phyloP scores from a whole-genome alignment of 2,888 invertebrate genomes.

The Diarsia brunnea region DNA sequence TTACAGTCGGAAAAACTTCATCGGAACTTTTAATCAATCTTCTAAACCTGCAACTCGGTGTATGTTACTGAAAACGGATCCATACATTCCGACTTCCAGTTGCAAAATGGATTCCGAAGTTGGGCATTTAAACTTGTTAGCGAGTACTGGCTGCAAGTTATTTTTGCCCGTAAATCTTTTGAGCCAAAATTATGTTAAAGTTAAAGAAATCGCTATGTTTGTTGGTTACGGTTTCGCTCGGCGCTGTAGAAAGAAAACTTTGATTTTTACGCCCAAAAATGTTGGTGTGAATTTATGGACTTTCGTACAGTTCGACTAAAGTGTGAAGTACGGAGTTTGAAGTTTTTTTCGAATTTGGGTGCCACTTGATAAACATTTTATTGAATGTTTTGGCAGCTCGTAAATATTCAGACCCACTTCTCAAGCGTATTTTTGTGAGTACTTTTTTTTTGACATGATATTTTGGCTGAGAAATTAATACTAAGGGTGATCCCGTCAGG shows the following conservation, averaged over 20 bases:
- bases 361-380: slow-evolving; percentile 44
- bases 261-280: slow-evolving; percentile 64
- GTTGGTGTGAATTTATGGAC: slow-evolving; percentile 63
- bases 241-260: slow-evolving; percentile 55
- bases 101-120: slow-evolving; percentile 78
- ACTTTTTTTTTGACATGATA: neutral
- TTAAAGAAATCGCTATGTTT: slow-evolving; percentile 61
- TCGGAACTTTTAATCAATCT: slow-evolving; percentile 64
- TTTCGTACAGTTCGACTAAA: slow-evolving; percentile 38
- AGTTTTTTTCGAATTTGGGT: slow-evolving; percentile 34
- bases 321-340: slow-evolving; percentile 47
- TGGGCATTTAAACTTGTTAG: slow-evolving; percentile 79
- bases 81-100: slow-evolving; percentile 65
- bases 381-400: slow-evolving; percentile 2
- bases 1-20: slow-evolving; percentile 46
- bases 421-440: neutral
- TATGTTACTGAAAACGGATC: slow-evolving; percentile 65
- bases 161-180: slow-evolving; percentile 71
- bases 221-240: slow-evolving; percentile 55
- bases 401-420: neutral
- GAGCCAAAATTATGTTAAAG: slow-evolving; percentile 64
- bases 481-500: too few relatives aligned
- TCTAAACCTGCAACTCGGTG: slow-evolving; percentile 49
- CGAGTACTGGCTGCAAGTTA: slow-evolving; percentile 58
- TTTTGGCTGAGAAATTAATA: too few relatives aligned